Conservation (phyloP, 2,888 invertebrate species). For the Resseliella maxima region DNA sequence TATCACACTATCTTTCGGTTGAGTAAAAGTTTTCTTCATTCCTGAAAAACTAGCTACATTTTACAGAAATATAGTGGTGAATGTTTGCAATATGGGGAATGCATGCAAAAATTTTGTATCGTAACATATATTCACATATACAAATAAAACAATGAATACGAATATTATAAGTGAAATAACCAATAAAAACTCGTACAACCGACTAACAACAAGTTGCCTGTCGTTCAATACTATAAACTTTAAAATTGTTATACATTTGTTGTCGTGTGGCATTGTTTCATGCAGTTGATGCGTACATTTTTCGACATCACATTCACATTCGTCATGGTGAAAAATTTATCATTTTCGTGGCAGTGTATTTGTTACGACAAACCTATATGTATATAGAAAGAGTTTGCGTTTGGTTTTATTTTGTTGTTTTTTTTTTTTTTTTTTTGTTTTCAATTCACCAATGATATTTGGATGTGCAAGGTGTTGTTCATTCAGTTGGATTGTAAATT, state of each 20-base stretch:
- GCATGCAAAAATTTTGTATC: neutral
- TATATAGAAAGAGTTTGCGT: too few relatives aligned
- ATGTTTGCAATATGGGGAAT: neutral
- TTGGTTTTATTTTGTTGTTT: too few relatives aligned
- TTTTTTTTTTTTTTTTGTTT: too few relatives aligned
- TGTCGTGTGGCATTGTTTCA: neutral
- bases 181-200: neutral
- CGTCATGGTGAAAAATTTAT: neutral
- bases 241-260: neutral
- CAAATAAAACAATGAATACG: neutral
- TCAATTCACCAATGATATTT: neutral
- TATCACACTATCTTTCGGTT: too few relatives aligned
- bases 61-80: neutral
- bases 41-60: neutral
- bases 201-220: conserved; percentile 24
- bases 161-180: neutral
- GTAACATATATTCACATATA: neutral
- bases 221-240: conserved; percentile 27
- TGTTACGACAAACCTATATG: neutral
- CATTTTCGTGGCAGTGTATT: neutral
- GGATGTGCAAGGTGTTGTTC: conserved; percentile 24
- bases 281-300: neutral
- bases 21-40: neutral
- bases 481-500: neutral
- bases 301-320: neutral